Base-by-base conservation (phyloP, 2,888 invertebrate species). In the Mellilla xanthometata region DNA sequence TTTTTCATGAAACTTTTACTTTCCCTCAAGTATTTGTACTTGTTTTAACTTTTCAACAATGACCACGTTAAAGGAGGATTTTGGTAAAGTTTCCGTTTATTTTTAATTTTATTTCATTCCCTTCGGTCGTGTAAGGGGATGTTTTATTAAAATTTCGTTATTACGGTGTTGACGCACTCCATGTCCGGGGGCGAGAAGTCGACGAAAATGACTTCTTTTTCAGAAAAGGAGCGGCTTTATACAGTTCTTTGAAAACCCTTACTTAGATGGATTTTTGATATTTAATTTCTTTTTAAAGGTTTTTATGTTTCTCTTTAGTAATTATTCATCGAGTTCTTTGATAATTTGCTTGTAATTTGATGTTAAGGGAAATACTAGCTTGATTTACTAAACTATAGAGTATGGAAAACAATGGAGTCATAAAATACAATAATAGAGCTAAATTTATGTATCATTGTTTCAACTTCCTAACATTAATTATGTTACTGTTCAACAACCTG, bases 71-170 rank as follows among this genome's bases (percentile, higher is more conserved):
- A 71, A 68, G 69, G 58, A 61, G 61, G 70, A 68, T 65, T 66
- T 73, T 60, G 52, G 51, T 30, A 35, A 64, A 69, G 65, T 70
- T 68, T 68, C 52, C 63, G 60, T 73, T 65, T 68, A 67, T 69
- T 70, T 62, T 72, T 71, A 65, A 70, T 67, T 68, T 61, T 63
- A 70, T 67, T 68, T 61, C 62, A 61, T 69, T 66, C 63, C 56
- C 55, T 60, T 58, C 56, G 55, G 61, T 65, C 63, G 65, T 62
- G 64, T 58, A 51, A 56, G 60, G 60, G 56, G 68, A 76, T 77
- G 70, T 76, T 81, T 80, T 83, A 82, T 84, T 80, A 81, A 82
- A 81, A 78, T 77, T 77, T 78, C 64, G 72, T 77, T 78, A 80
- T 79, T 72, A 76, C 74, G 62, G 61, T 71, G 79, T 77, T 68